phyloP scores from a whole-genome alignment of 2,113 vertebrate genomes.

The Limnothrissa miodon region DNA sequence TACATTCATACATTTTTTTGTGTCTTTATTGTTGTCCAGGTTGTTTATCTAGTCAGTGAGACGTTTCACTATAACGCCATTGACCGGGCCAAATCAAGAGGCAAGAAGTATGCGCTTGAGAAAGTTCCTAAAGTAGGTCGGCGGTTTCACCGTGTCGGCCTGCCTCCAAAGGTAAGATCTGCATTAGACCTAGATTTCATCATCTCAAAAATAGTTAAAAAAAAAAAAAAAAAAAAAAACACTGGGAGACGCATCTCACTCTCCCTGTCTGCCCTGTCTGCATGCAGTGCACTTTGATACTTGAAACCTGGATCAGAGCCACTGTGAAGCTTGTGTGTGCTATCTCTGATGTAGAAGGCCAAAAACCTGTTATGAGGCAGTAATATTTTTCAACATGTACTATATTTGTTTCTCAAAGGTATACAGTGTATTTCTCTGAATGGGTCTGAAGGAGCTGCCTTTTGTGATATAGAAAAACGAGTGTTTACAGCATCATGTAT shows the following conservation, averaged over 20 bases:
- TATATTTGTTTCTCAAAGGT: no score
- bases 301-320: background rate
- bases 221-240: background rate
- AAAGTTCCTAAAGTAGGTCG: conserved; percentile 95
- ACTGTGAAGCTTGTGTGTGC: background rate
- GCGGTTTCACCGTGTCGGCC: conserved; percentile 93
- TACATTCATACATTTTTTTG: no score
- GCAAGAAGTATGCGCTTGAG: conserved; percentile 96
- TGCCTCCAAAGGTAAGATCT: conserved; percentile 90
- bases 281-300: background rate
- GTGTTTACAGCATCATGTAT: no score
- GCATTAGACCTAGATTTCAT: conserved; percentile 7
- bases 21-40: conserved; percentile 67
- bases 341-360: background rate
- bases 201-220: background rate
- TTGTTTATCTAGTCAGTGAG: conserved; percentile 90
- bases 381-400: no score
- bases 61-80: conserved; percentile 96
- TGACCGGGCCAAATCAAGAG: conserved; percentile 93
- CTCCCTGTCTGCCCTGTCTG: background rate
- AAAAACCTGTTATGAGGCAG: no score
- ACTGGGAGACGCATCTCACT: background rate
- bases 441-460: no score
- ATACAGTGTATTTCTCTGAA: no score
- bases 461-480: no score